Base-by-base conservation (phyloP, 1,140 invertebrate genomes). In the Frieseomelitta varia region DNA sequence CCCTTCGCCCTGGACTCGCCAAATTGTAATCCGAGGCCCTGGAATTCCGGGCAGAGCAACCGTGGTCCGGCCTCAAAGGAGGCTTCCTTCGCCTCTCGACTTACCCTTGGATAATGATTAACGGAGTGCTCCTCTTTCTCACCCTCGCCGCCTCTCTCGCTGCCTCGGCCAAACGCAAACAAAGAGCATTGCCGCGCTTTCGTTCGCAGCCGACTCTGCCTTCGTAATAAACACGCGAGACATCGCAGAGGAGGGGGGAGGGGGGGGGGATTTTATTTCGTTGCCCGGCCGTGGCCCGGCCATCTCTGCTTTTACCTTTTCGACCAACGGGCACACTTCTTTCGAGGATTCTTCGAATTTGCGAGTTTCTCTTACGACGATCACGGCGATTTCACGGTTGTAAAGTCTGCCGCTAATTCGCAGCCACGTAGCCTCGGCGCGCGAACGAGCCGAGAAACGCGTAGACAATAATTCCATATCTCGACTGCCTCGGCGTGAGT, bases 21-120 rank as follows among this genome's bases (percentile, higher is more conserved):
- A 93, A 94, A 94, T 93, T 93, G 92, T 94, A 94, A 94, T 95
- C 91, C 91, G 91, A 94, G 91, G 90, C 93, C 86, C 90, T 85
- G 86, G 90, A 93, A 94, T 94, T 92, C 91, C 87, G 81, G 85
- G 88, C 81, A 88, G 88, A 90, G 85, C 89, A 87, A 89, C 89
- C 90, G 91, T 91, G 92, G 92, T 93, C 92, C 91, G 85, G 89
- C 91, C 90, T 92, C 91, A 91, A 94, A 94, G 92, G 88, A 91
- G 87, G 89, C 88, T 91, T 89, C 90, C 90, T 91, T 91, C 87
- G 88, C 85, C 89, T 90, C 89, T 90, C 89, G 88, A 90, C 88
- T 90, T 90, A 90, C 88, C 89, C 85, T 87, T 82, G 88, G 88
- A 90, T 90, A 90, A 90, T 90, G 89, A 90, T 90, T 90, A 90